These are phyloP conservation scores for Cherax quadricarinatus DNA, from an alignment of 1,140 invertebrate genomes.

Conservation along the genomic window DNA sequence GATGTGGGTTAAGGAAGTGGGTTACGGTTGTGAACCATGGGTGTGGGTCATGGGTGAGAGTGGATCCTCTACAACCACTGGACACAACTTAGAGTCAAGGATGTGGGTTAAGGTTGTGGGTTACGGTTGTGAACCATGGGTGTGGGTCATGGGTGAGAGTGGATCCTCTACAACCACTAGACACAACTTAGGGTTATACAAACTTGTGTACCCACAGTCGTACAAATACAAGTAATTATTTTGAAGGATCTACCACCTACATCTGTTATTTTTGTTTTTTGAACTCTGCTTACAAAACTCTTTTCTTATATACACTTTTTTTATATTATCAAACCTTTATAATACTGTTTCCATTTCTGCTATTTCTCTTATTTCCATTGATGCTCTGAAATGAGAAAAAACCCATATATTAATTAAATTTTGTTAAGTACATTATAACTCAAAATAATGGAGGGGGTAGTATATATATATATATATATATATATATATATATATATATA, in stretches of 20 bases:
- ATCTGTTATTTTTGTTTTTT: background rate
- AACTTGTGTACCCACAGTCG: background rate
- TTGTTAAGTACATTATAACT: background rate
- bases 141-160: no score
- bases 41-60: no score
- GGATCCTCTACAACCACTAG: background rate
- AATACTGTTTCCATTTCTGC: constrained; percentile 64
- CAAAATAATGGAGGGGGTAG: background rate
- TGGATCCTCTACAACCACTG: no score
- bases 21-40: no score
- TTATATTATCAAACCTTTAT: constrained; percentile 33
- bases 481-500: no score
- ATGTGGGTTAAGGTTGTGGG: no score
- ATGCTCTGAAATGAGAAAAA: constrained; percentile 53
- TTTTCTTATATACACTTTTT: background rate
- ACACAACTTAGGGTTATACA: background rate
- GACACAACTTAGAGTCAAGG: no score
- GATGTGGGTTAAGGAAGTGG: no score
- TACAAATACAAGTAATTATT: constrained; percentile 4
- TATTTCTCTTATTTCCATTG: constrained; percentile 57
- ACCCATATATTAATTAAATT: background rate
- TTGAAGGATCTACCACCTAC: background rate
- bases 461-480: no score
- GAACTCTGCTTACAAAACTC: background rate
- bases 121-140: no score